Percentiles rank a stretch among this genome's conserved stretches.
phyloP scores from a whole-genome alignment of 2,888 invertebrate species.

The Sminthurides aquaticus region DNA sequence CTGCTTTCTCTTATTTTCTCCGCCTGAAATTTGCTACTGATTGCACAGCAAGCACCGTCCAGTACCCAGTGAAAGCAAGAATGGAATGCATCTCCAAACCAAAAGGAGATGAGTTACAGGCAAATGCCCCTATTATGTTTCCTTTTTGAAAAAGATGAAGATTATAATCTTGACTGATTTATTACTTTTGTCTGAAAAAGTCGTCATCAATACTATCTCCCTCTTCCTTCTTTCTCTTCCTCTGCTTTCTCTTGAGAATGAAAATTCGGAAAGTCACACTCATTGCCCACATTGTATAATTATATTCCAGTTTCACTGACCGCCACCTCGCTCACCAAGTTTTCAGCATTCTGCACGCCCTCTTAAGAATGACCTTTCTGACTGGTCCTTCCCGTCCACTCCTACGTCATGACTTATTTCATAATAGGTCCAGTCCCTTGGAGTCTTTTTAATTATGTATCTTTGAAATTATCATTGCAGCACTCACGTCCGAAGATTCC shows the following conservation, averaged over 20 bases:
- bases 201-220: not conserved
- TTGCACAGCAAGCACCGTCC: no score
- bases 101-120: no score
- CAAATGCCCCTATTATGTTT: no score
- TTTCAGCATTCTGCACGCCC: not conserved
- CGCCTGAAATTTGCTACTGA: no score
- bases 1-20: no score
- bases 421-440: no score
- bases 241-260: not conserved
- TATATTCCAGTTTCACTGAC: not conserved
- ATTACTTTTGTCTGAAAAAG: no score
- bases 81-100: no score
- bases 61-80: no score
- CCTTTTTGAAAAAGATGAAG: no score
- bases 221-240: conserved; percentile 2
- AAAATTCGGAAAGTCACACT: not conserved
- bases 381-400: not conserved
- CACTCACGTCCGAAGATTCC: conserved; percentile 31
- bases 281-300: not conserved
- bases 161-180: no score
- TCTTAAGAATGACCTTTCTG: not conserved
- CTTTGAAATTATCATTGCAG: conserved; percentile 7
- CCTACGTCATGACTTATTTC: not conserved
- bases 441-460: not conserved
- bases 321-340: no score